Evolutionary conservation across 2,113 vertebrate species (phyloP).

Genomic region (Apteryx owenii): DNA sequence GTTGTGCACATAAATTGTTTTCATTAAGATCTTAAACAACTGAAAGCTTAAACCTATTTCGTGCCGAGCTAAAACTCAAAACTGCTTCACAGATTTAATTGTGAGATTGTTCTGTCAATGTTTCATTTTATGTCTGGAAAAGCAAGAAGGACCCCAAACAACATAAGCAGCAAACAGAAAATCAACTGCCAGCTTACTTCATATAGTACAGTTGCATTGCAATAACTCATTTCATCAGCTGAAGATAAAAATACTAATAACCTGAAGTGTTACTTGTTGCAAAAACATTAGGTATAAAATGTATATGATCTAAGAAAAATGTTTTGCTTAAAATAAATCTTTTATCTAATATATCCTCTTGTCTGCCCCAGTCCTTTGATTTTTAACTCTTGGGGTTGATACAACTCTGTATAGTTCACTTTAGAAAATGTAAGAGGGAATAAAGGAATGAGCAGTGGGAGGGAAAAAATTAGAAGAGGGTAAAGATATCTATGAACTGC

Average conservation of each 20-base stretch:
- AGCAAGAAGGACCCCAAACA: background rate
- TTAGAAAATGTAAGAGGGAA: background rate
- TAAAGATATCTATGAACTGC: background rate
- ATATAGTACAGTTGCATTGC: background rate
- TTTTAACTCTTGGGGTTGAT: background rate
- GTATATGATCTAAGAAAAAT: background rate
- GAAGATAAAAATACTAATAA: background rate
- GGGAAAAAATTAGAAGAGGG: background rate
- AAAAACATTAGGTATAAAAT: background rate
- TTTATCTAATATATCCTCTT: background rate
- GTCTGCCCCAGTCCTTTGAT: background rate
- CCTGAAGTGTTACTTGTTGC: background rate
- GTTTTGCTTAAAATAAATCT: background rate
- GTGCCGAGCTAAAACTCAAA: background rate
- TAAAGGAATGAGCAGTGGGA: background rate
- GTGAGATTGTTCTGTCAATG: fast-evolving
- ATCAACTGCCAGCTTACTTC: background rate
- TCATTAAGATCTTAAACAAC: background rate
- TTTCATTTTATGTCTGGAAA: background rate
- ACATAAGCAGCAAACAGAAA: background rate
- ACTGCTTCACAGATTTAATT: background rate
- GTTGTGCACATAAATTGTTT: background rate
- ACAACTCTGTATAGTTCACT: background rate
- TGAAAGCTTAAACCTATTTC: background rate
- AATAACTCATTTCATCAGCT: background rate